A percentile compares a stretch with the other conserved stretches of the same genome.
These are phyloP conservation scores for Penaeus indicus DNA, from an alignment of 1,140 invertebrate genomes.

Conservation along the genomic window DNA sequence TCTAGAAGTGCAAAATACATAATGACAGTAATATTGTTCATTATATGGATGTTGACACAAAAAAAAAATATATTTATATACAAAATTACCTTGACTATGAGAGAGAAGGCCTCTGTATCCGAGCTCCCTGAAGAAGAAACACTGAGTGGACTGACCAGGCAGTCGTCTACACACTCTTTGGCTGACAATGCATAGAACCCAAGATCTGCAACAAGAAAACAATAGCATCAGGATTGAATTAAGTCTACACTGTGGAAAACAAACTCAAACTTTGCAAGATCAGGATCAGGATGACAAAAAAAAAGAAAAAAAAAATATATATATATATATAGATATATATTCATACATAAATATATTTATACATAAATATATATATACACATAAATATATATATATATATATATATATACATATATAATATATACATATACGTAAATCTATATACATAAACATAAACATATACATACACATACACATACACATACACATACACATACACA, in stretches of 20 bases:
- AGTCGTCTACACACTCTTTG: conserved; percentile 64
- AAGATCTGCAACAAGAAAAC: conserved; percentile 58
- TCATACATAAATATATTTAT: no score
- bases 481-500: no score
- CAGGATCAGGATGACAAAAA: background rate
- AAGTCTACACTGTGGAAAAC: background rate
- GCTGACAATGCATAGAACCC: conserved; percentile 65
- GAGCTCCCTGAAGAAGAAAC: conserved; percentile 63
- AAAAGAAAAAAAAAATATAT: background rate
- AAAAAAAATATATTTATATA: background rate
- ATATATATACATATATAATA: no score
- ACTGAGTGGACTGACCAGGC: conserved; percentile 53
- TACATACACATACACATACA: background rate
- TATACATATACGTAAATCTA: no score
- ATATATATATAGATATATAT: no score
- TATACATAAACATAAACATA: no score
- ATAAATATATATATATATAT: no score
- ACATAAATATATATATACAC: no score
- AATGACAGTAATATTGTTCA: background rate
- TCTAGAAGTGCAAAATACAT: background rate
- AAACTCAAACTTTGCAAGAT: no score
- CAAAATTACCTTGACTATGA: conserved; percentile 58
- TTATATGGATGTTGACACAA: background rate
- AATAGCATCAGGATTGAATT: background rate
- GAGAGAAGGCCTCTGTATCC: conserved; percentile 65